These are phyloP conservation scores for Drosophila robusta DNA, from an alignment of 2,888 invertebrate species.

Conservation along the genomic window DNA sequence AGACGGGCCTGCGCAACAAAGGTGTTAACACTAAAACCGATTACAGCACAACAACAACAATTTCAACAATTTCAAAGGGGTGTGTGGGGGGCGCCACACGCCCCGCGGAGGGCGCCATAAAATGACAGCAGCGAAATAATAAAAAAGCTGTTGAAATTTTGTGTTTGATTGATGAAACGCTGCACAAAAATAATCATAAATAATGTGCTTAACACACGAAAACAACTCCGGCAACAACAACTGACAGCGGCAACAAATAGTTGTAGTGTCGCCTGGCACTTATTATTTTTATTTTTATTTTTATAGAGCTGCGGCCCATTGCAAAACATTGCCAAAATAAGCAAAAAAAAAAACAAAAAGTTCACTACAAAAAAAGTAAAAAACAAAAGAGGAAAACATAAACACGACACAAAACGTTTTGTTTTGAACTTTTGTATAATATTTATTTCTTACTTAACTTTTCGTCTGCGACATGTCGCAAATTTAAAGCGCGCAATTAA, in stretches of 20 bases:
- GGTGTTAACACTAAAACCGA: conserved; percentile 67
- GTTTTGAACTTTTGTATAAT: conserved; percentile 1
- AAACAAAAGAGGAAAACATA: conserved; percentile 3
- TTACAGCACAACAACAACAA: conserved; percentile 49
- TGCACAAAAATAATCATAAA: conserved; percentile 70
- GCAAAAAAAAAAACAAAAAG: conserved; percentile 15
- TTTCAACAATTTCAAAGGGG: conserved; percentile 2
- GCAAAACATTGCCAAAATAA: conserved; percentile 50
- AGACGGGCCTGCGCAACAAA: conserved; percentile 52
- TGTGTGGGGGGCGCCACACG: conserved; percentile 28
- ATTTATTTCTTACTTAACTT: background rate
- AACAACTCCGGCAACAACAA: conserved; percentile 13
- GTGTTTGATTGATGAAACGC: conserved; percentile 73
- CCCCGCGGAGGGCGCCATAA: conserved; percentile 21
- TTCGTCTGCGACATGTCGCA: conserved; percentile 55
- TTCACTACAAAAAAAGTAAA: too few species aligned
- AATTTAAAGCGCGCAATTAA: conserved; percentile 66
- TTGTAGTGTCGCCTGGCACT: conserved; percentile 28
- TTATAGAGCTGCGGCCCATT: conserved; percentile 38
- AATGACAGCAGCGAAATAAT: conserved; percentile 18
- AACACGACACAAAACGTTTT: conserved; percentile 6
- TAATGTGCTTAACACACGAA: conserved; percentile 59
- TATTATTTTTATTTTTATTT: conserved; percentile 44
- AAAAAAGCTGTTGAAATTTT: conserved; percentile 64
- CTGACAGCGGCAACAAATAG: conserved; percentile 33